Percentiles rank a stretch among this genome's conserved stretches.
These are phyloP conservation scores for Acanthurus leucopareius DNA, from an alignment of 2,797 vertebrate genomes.

Conservation along the genomic window DNA sequence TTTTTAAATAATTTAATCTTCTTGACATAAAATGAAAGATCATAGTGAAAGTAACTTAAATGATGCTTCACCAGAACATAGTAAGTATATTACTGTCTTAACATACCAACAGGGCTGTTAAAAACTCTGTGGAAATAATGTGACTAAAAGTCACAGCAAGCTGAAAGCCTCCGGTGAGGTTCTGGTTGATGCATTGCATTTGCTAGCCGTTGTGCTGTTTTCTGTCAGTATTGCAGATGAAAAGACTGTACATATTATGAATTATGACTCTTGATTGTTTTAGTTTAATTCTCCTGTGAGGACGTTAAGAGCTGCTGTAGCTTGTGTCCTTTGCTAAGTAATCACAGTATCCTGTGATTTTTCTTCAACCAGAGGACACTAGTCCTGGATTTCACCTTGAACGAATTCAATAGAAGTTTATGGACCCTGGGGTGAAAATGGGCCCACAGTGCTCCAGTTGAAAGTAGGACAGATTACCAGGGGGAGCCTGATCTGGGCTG, in stretches of 20 bases:
- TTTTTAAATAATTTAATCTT: constrained; percentile 11
- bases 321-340: constrained; percentile 1
- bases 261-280: constrained; percentile 18
- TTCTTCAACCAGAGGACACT: constrained; percentile 38
- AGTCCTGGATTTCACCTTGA: constrained; percentile 75
- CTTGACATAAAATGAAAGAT: not conserved
- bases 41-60: constrained; percentile 2
- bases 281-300: not conserved
- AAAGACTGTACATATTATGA: not conserved
- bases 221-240: not conserved
- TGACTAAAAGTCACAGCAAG: constrained; percentile 7
- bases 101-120: not conserved
- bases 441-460: constrained; percentile 50
- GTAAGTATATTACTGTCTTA: constrained; percentile 6
- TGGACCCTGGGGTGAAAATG: constrained; percentile 68
- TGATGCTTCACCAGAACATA: not conserved
- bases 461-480: constrained; percentile 79
- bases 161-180: constrained; percentile 10
- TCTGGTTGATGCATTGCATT: constrained; percentile 4
- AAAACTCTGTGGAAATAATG: not conserved
- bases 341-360: constrained; percentile 17
- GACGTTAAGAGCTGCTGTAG: constrained; percentile 12
- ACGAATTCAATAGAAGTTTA: constrained; percentile 58
- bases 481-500: constrained; percentile 72
- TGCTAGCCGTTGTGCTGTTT: constrained; percentile 11